Base-by-base conservation (phyloP, 2,797 vertebrate species). In the Oceanodroma leucorhoa region DNA sequence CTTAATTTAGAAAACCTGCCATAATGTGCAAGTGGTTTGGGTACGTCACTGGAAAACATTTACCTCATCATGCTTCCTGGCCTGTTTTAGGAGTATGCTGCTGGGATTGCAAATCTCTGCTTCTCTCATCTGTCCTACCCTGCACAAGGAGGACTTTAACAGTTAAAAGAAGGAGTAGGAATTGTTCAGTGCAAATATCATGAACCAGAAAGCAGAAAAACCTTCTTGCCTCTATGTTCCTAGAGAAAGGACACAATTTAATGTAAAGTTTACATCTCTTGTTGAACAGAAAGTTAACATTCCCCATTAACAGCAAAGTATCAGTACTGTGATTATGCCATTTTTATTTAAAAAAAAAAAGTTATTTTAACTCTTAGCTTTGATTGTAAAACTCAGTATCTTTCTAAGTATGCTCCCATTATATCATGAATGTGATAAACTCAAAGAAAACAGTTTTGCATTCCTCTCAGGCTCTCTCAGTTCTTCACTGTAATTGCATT, bases 351-450 rank as follows among this genome's bases (percentile, higher is more conserved):
- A 27, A 30, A 48, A 55, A 16, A 60, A 53, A 29, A 13, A 23
- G 2, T 15, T 43, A 18, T 62, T 87, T 61, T 55, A 71, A 19
- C 1, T 40, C 16, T 79, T 54, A 65, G 5, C 55, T 88, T 88
- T 51, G 19, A 62, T 62, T 0, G 0, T 24, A 92, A 83, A 89
- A 27, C 13, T 85, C 64, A 70, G 53, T 67, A 20, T 60, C 17
- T 75, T 91, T 89, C 38, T 65, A 92, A 91, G 79, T 89, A 62
- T 23, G 9, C 10, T 57, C 13, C 43, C 30, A 71, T 78, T 84
- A 72, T 64, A 50, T 40, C 30, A 64, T 13, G 5, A 85, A 55
- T 69, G 8, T 57, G 38, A 81, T 71, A 84, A 95, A 61, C 10
- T 54, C 48, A 82, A 65, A 79, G 20, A 43, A 83, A 85, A 65